phyloP scores from a whole-genome alignment of 2,888 invertebrate species.

The Theretra japonica region DNA sequence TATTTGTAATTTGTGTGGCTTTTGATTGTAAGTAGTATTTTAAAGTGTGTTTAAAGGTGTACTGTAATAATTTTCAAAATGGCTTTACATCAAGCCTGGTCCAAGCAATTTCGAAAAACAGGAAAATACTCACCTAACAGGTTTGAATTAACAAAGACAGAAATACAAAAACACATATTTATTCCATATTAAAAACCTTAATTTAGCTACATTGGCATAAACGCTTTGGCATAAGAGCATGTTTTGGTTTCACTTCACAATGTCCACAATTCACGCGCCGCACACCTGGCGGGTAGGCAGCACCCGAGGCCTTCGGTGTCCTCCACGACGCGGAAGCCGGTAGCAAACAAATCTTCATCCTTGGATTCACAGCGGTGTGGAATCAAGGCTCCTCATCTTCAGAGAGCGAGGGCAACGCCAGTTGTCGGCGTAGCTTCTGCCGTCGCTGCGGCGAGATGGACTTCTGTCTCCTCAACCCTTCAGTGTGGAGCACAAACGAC shows the following conservation, averaged over 20 bases:
- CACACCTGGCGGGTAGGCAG: slow-evolving; percentile 24
- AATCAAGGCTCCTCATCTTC: slow-evolving; percentile 81
- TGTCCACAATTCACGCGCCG: slow-evolving; percentile 32
- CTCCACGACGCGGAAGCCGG: slow-evolving; percentile 46
- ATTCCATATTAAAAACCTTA: slow-evolving; percentile 36
- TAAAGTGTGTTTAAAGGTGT: neutral
- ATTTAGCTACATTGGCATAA: slow-evolving; percentile 57
- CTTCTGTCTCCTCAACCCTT: slow-evolving; percentile 73
- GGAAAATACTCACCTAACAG: slow-evolving; percentile 21
- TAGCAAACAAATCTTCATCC: slow-evolving; percentile 70
- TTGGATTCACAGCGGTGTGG: slow-evolving; percentile 43
- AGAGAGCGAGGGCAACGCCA: slow-evolving; percentile 76
- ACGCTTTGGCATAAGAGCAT: slow-evolving; percentile 50
- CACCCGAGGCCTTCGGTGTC: slow-evolving; percentile 24
- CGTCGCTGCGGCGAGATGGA: slow-evolving; percentile 74
- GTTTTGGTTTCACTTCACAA: slow-evolving; percentile 61
- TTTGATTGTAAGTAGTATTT: no score
- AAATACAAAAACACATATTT: slow-evolving; percentile 31
- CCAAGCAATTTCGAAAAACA: neutral
- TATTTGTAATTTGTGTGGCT: no score
- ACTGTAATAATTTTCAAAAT: neutral
- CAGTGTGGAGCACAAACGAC: slow-evolving; percentile 65
- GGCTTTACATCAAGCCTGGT: neutral
- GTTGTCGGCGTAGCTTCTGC: slow-evolving; percentile 69
- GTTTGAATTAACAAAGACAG: slow-evolving; percentile 25